These are phyloP conservation scores for Hypomecis punctinalis DNA, from an alignment of 2,888 invertebrate species.

Conservation along the genomic window DNA sequence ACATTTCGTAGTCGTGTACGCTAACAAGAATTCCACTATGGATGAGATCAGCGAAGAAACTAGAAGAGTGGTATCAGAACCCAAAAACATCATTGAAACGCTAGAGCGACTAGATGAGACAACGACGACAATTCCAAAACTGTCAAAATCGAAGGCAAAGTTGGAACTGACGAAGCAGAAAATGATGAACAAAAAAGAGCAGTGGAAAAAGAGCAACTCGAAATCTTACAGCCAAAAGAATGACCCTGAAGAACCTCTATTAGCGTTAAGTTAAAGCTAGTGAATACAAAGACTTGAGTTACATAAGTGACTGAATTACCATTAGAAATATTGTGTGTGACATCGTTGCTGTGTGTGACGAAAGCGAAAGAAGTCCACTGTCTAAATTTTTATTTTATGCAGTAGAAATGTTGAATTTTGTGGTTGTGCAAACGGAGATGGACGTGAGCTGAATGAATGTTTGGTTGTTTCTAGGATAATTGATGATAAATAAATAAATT, in stretches of 20 bases:
- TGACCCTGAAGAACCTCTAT: constrained; percentile 86
- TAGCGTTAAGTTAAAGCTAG: constrained; percentile 87
- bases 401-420: constrained; percentile 50
- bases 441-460: constrained; percentile 59
- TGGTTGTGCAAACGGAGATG: constrained; percentile 57
- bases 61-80: constrained; percentile 78
- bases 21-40: constrained; percentile 90
- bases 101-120: constrained; percentile 88
- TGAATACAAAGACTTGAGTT: constrained; percentile 75
- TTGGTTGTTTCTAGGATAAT: constrained; percentile 56
- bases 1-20: constrained; percentile 93
- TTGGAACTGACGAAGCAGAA: constrained; percentile 82
- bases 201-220: constrained; percentile 75
- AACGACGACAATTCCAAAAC: constrained; percentile 69
- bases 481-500: constrained; percentile 69
- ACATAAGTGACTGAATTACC: constrained; percentile 69
- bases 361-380: constrained; percentile 64
- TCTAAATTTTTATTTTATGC: constrained; percentile 65
- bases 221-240: constrained; percentile 72
- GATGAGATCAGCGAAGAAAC: constrained; percentile 80
- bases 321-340: constrained; percentile 59
- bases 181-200: constrained; percentile 72
- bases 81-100: constrained; percentile 94
- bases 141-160: constrained; percentile 88
- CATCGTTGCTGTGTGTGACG: constrained; percentile 55